Evolutionary conservation across 2,888 invertebrate genomes (phyloP), one percentile per base, ranked within the genome.

Genomic region (Antheraea yamamai): DNA sequence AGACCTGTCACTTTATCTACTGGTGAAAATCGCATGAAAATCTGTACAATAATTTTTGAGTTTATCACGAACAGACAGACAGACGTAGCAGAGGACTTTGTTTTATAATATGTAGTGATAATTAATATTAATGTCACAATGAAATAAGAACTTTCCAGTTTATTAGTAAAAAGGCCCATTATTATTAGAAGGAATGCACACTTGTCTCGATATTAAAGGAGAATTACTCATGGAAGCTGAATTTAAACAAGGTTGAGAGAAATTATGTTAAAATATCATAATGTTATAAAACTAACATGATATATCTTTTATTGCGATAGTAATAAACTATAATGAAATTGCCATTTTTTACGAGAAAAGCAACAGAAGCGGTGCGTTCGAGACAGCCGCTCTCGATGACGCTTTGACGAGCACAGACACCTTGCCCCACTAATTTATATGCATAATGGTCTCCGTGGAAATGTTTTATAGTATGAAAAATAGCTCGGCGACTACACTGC

Each of bases 401-500:
- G 88, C 82, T 84, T 91, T 92, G 88, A 93, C 89, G 81, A 85
- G 79, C 80, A 77, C 79, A 84, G 85, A 85, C 85, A 91, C 88
- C 87, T 89, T 88, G 90, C 87, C 87, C 79, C 83, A 82, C 82
- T 88, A 87, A 89, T 90, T 91, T 89, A 90, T 85, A 79, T 79
- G 79, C 82, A 80, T 90, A 88, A 91, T 89, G 87, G 81, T 82
- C 87, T 81, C 79, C 85, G 79, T 89, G 87, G 64, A 90, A 88
- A 88, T 87, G 81, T 90, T 90, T 90, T 90, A 91, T 89, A 89
- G 86, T 84, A 87, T 87, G 85, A 90, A 88, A 91, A 91, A 88
- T 87, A 88, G 85, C 77, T 81, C 77, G 77, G 76, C 84, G 81
- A 79, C 81, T 81, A 83, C 83, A 83, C 81, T 83, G 80, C 80